Conservation (phyloP, 2,797 vertebrate species). For the Podarcis lilfordi region DNA sequence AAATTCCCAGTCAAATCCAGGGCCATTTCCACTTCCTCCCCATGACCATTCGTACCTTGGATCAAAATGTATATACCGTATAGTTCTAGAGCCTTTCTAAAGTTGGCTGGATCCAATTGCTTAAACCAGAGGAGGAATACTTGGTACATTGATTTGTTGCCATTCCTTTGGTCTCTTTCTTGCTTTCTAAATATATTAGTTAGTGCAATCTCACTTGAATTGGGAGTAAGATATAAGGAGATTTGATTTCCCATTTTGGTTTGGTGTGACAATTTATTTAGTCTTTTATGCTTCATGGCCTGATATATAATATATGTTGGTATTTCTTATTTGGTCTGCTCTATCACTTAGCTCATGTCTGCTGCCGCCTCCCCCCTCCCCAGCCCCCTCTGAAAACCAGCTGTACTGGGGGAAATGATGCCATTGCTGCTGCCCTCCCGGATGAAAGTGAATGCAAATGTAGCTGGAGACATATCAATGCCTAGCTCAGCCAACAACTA, state of each 20-base stretch:
- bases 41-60: not conserved
- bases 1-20: not conserved
- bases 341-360: slow-evolving; percentile 8
- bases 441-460: slow-evolving; percentile 47
- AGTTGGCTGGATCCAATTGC: not conserved
- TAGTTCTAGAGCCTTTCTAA: not conserved
- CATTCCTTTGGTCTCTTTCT: not conserved
- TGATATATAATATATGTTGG: slow-evolving; percentile 15
- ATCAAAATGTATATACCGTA: not conserved
- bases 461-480: slow-evolving; percentile 23
- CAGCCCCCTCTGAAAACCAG: slow-evolving; percentile 29
- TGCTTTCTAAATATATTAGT: slow-evolving; percentile 19
- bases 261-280: slow-evolving; percentile 37
- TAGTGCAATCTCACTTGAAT: slow-evolving; percentile 21
- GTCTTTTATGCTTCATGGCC: not conserved
- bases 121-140: slow-evolving; percentile 4
- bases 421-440: slow-evolving; percentile 45
- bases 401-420: slow-evolving; percentile 43
- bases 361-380: not conserved
- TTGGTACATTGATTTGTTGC: slow-evolving; percentile 13
- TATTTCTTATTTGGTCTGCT: slow-evolving; percentile 43
- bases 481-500: slow-evolving; percentile 27
- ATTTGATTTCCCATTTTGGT: slow-evolving; percentile 20
- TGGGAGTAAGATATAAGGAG: slow-evolving; percentile 14
- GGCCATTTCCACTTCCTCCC: too few species aligned